Conservation (phyloP, 2,888 invertebrate genomes). For the Byasa hedistus region DNA sequence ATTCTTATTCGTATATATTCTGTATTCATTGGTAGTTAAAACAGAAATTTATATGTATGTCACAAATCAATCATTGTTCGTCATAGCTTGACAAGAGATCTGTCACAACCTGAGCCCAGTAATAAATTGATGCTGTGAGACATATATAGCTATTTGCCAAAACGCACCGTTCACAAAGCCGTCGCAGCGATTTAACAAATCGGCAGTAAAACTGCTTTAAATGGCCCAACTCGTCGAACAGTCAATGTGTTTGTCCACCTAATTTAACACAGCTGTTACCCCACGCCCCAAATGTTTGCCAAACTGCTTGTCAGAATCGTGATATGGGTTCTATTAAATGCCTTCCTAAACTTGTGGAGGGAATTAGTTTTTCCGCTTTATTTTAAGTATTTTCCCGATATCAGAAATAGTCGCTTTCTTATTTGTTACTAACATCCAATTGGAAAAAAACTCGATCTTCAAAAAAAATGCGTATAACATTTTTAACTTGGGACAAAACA, state of each 20-base stretch:
- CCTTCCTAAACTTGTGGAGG: conserved; percentile 17
- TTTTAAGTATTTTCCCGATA: neutral
- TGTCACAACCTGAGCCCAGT: neutral
- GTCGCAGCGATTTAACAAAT: conserved; percentile 27
- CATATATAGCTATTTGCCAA: conserved; percentile 10
- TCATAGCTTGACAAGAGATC: too few species aligned
- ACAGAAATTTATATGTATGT: too few species aligned
- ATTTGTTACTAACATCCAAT: neutral
- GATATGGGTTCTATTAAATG: conserved; percentile 28
- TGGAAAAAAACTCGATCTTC: neutral
- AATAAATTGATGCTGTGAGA: conserved; percentile 10
- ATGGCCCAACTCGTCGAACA: conserved; percentile 28
- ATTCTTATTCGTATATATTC: too few species aligned
- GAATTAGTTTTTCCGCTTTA: conserved; percentile 10
- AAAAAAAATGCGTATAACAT: too few species aligned
- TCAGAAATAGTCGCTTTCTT: neutral
- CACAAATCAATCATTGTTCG: too few species aligned
- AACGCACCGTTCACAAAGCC: conserved; percentile 11
- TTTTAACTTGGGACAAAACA: neutral
- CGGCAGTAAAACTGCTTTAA: conserved; percentile 28
- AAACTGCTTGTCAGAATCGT: conserved; percentile 28
- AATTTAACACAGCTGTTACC: conserved; percentile 27
- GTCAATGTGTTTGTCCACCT: conserved; percentile 27
- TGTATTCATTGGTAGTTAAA: too few species aligned
- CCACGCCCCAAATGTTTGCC: conserved; percentile 27